Percentiles rank a stretch among this genome's conserved stretches.
phyloP scores from a whole-genome alignment of 2,113 vertebrate genomes.

The Lophius piscatorius region DNA sequence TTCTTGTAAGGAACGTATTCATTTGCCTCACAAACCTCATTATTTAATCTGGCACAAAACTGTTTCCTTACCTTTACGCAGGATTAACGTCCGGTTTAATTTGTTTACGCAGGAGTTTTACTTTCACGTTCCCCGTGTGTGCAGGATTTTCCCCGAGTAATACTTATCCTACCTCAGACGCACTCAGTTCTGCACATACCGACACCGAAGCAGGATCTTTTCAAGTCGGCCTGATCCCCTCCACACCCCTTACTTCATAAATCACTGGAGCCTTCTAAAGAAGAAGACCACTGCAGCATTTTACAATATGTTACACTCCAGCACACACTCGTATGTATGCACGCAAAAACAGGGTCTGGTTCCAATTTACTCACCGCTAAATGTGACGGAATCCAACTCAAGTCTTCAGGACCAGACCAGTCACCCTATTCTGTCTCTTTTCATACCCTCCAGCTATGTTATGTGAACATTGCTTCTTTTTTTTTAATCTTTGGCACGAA shows the following conservation, averaged over 20 bases:
- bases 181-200: too few species aligned
- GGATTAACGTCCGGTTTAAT: too few species aligned
- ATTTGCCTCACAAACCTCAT: too few species aligned
- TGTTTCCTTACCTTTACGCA: too few species aligned
- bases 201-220: background rate
- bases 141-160: too few species aligned
- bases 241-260: slow-evolving; percentile 27
- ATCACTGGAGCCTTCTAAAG: slow-evolving; percentile 20
- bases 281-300: slow-evolving; percentile 23
- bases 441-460: slow-evolving; percentile 23
- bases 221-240: slow-evolving; percentile 25
- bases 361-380: slow-evolving; percentile 32
- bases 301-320: slow-evolving; percentile 17
- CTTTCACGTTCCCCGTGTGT: too few species aligned
- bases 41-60: too few species aligned
- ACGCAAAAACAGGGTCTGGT: slow-evolving; percentile 14
- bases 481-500: slow-evolving; percentile 40
- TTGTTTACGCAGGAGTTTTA: too few species aligned
- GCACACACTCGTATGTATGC: background rate
- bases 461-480: slow-evolving; percentile 10
- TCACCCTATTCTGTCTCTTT: slow-evolving; percentile 22
- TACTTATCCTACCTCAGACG: too few species aligned
- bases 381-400: slow-evolving; percentile 20
- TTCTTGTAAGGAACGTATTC: too few species aligned
- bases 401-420: background rate